A percentile compares a stretch with the other conserved stretches of the same genome.
These are phyloP conservation scores for Syrista parreyssii DNA, from an alignment of 2,888 invertebrate genomes.

Conservation along the genomic window DNA sequence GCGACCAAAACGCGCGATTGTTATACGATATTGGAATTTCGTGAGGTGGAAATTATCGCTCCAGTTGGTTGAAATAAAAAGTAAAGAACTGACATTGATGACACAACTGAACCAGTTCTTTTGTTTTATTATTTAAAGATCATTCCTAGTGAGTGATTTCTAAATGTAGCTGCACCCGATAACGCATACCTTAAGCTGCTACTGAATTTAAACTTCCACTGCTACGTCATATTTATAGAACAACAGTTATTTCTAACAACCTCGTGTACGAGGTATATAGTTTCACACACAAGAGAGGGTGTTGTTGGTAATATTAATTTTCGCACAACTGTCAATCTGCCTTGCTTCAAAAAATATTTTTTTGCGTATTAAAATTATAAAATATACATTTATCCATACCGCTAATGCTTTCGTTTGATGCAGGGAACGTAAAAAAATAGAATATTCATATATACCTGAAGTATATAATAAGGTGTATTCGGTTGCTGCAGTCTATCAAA, in stretches of 20 bases:
- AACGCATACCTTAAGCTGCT: background rate
- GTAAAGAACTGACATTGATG: background rate
- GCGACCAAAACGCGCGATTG: background rate
- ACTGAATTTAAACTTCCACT: background rate
- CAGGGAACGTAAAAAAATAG: background rate
- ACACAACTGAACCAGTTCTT: background rate
- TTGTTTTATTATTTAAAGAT: background rate
- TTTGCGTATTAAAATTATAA: background rate
- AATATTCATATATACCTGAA: background rate
- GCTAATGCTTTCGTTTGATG: background rate
- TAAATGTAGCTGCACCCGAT: background rate
- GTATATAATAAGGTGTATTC: background rate
- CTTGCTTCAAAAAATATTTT: background rate
- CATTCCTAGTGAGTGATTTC: background rate
- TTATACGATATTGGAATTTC: background rate
- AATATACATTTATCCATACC: background rate
- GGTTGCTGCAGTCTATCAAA: background rate
- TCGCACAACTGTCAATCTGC: background rate
- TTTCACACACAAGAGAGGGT: background rate
- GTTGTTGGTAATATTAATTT: background rate
- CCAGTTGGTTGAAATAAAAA: background rate
- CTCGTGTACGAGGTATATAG: background rate
- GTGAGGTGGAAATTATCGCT: background rate
- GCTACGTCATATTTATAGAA: background rate
- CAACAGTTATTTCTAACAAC: constrained; percentile 3